These are phyloP conservation scores for Urocyon cinereoargenteus DNA, from an alignment of 2,797 vertebrate species.

Conservation along the genomic window DNA sequence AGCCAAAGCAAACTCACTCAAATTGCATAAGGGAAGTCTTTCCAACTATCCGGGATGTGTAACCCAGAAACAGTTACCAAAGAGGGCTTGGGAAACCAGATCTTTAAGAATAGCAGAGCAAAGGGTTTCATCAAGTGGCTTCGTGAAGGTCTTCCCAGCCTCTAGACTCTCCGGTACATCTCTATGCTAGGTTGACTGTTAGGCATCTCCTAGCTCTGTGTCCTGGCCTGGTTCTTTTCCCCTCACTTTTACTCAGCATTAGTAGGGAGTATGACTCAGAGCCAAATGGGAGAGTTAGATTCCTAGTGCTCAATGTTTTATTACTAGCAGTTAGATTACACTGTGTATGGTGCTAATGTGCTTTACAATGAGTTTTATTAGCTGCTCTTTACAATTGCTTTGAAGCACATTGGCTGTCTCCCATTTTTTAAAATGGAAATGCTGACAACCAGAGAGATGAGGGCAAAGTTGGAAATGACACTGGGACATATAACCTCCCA, in stretches of 20 bases:
- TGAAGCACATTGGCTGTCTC: neutral
- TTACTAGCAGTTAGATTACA: slow-evolving; percentile 30
- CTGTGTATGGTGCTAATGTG: neutral
- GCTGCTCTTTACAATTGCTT: slow-evolving; percentile 22
- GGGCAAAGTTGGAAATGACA: neutral
- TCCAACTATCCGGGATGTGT: neutral
- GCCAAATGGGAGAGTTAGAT: neutral
- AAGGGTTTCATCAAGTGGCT: slow-evolving; percentile 6
- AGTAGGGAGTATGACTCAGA: slow-evolving; percentile 13
- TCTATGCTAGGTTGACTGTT: neutral
- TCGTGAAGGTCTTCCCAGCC: neutral
- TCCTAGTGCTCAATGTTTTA: slow-evolving; percentile 35
- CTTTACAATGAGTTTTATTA: slow-evolving; percentile 23
- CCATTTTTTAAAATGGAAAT: slow-evolving; percentile 41
- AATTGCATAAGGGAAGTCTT: slow-evolving; percentile 24
- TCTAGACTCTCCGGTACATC: no score
- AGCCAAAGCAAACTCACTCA: slow-evolving; percentile 39
- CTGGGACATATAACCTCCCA: neutral
- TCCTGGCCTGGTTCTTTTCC: neutral
- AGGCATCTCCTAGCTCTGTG: neutral
- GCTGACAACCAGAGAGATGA: neutral
- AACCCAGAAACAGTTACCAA: slow-evolving; percentile 45
- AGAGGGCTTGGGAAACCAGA: slow-evolving; percentile 52
- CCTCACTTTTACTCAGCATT: neutral
- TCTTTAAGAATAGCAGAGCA: neutral